Percentiles rank a stretch among this genome's conserved stretches.
These are phyloP conservation scores for Myotis brandtii DNA, from an alignment of 2,113 vertebrate species.

Conservation along the genomic window DNA sequence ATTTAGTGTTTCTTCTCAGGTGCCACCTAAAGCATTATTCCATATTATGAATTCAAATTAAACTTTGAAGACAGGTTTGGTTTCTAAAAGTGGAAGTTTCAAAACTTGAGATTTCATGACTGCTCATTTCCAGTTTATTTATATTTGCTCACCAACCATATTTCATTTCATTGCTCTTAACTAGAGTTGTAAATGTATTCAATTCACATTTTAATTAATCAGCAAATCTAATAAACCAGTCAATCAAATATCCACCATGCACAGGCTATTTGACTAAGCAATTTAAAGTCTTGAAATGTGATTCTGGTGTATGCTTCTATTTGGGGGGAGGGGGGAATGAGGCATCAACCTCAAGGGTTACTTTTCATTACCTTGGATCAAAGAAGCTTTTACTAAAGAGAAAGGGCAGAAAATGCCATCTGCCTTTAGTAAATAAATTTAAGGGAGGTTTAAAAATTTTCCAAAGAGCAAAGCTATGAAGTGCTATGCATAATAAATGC, in stretches of 20 bases:
- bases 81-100: not conserved
- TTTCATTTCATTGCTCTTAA: constrained; percentile 51
- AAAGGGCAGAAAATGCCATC: constrained; percentile 60
- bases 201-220: constrained; percentile 7
- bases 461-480: constrained; percentile 52
- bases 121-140: constrained; percentile 12
- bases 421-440: constrained; percentile 51
- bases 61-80: not conserved
- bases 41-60: constrained; percentile 8
- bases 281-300: not conserved
- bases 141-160: not conserved
- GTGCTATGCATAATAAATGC: constrained; percentile 27
- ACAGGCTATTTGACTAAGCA: constrained; percentile 25
- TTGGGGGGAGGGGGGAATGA: not conserved
- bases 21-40: not conserved
- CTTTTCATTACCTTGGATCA: constrained; percentile 57
- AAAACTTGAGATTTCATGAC: not conserved
- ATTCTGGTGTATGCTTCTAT: not conserved
- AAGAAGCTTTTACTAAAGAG: constrained; percentile 40
- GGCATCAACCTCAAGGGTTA: not conserved
- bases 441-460: not conserved
- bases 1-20: not conserved
- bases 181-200: constrained; percentile 8
- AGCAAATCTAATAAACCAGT: not conserved
- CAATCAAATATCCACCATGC: not conserved